Base-by-base conservation (phyloP, 2,113 vertebrate genomes). In the Cryptomyrus ogoouensis region DNA sequence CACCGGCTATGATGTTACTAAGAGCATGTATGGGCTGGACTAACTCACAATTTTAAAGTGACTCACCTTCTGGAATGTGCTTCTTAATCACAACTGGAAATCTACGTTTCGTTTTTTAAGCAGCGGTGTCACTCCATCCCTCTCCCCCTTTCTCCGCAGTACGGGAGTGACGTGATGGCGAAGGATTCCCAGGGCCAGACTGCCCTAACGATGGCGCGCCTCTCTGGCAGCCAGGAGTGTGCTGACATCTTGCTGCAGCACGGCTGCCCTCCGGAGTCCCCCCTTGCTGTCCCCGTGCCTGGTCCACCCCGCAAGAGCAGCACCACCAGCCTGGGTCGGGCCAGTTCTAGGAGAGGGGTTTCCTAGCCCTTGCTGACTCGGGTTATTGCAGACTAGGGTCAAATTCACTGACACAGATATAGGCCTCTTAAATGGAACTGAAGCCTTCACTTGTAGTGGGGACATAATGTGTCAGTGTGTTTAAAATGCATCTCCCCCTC, bases 161-260 rank as follows among this genome's bases (percentile, higher is more conserved):
- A 44, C 3, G 83, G 35, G n/a, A 83, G 44, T 7, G 27, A 50
- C 13, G 24, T 98, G 50, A 96, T 95, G 35, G 96, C 96, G 0
- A 97, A 96, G 21, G 97, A 98, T 35, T 94, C 90, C n/a, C 95
- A 96, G 50, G 97, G 97, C 53, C 97, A 95, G 94, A 98, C 97
- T 0, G 96, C 98, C 1, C 94, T 98, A 50, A 96, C 95, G 90
- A 94, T 98, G 83, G 97, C 98, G 15, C 95, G 95, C 2, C 97
- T 96, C 80, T 95, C 95, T 0, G 97, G 96, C 1, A 98, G 97
- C 95, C 97, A 96, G 94, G 96, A 97, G 90, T 99, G 98, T 92
- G 94, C 95, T 0, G 97, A 98, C 86, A 97, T 99, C 91, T 94
- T 99, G 4, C 95, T 97, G 27, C 98, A 98, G 91, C 97, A 99